These are phyloP conservation scores for Trimorus sp. DNA, from an alignment of 2,888 invertebrate species.

Conservation along the genomic window DNA sequence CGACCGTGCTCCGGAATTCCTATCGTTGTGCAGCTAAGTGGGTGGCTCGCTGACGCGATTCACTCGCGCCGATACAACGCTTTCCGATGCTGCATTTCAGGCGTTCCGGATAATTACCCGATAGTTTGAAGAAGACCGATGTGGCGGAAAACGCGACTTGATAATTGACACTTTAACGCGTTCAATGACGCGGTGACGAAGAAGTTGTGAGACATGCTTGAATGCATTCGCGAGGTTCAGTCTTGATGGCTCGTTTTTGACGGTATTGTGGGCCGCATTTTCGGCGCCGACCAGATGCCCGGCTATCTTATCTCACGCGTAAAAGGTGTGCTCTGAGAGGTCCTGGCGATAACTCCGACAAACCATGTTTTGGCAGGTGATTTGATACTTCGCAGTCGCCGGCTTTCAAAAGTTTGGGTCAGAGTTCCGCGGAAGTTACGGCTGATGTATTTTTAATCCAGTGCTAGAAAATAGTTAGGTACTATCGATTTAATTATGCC, in stretches of 20 bases:
- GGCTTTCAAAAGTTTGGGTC: constrained; percentile 31
- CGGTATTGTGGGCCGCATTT: neutral
- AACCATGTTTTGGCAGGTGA: constrained; percentile 46
- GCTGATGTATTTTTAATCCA: constrained; percentile 30
- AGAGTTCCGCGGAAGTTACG: constrained; percentile 23
- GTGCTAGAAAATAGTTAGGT: too few species aligned
- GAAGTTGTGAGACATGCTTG: too few species aligned
- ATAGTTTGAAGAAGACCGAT: constrained; percentile 8
- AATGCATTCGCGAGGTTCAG: too few species aligned
- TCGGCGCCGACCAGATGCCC: constrained; percentile 23
- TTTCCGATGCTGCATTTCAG: constrained; percentile 47
- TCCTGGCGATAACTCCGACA: constrained; percentile 27
- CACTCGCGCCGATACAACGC: too few species aligned
- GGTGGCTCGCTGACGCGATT: constrained; percentile 56
- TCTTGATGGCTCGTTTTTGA: too few species aligned
- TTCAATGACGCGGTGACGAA: constrained; percentile 7
- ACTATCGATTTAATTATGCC: neutral
- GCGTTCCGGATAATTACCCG: constrained; percentile 52
- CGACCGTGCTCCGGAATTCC: constrained; percentile 61
- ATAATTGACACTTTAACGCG: constrained; percentile 18
- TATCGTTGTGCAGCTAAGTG: constrained; percentile 63
- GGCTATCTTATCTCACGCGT: constrained; percentile 17
- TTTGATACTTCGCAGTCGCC: constrained; percentile 41
- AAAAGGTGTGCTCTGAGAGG: constrained; percentile 12
- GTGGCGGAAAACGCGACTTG: constrained; percentile 21